Conservation (phyloP, 64 coral and sea anemone genomes). For the Actinia tenebrosa region DNA sequence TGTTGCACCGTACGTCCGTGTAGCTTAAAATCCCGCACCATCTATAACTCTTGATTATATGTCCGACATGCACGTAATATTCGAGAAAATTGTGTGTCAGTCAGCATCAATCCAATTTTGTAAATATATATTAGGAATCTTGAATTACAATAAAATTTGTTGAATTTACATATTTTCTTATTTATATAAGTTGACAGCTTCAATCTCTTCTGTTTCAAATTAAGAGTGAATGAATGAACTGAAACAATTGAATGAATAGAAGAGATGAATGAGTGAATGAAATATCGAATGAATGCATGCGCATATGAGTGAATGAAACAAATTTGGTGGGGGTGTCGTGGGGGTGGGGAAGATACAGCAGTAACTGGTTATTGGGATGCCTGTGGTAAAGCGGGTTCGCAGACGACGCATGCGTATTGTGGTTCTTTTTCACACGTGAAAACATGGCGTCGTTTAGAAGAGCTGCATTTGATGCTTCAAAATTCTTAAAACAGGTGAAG, state of each 20-base stretch:
- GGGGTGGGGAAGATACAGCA: too few relatives aligned
- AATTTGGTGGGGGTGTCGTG: too few relatives aligned
- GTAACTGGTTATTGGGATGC: not conserved
- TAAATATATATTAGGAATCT: not conserved
- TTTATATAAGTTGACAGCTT: too few relatives aligned
- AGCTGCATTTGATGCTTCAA: slow-evolving; percentile 8
- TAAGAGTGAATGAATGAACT: too few relatives aligned
- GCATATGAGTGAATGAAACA: too few relatives aligned
- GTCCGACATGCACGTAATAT: too few relatives aligned
- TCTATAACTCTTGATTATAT: too few relatives aligned
- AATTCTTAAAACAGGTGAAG: not conserved
- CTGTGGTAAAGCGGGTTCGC: not conserved
- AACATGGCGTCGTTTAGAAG: not conserved
- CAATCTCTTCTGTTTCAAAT: too few relatives aligned
- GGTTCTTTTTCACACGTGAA: not conserved
- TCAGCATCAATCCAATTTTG: too few relatives aligned
- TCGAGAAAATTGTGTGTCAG: too few relatives aligned
- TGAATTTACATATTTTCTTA: not conserved
- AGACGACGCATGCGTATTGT: not conserved
- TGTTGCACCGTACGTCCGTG: too few relatives aligned
- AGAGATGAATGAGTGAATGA: not conserved
- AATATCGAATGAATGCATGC: not conserved
- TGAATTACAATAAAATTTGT: not conserved
- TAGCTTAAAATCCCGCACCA: too few relatives aligned
- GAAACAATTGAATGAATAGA: not conserved